Percentiles rank a stretch among this genome's conserved stretches.
Evolutionary conservation across 1,140 invertebrate genomes (phyloP).

Genomic region (Aporrectodea caliginosa): DNA sequence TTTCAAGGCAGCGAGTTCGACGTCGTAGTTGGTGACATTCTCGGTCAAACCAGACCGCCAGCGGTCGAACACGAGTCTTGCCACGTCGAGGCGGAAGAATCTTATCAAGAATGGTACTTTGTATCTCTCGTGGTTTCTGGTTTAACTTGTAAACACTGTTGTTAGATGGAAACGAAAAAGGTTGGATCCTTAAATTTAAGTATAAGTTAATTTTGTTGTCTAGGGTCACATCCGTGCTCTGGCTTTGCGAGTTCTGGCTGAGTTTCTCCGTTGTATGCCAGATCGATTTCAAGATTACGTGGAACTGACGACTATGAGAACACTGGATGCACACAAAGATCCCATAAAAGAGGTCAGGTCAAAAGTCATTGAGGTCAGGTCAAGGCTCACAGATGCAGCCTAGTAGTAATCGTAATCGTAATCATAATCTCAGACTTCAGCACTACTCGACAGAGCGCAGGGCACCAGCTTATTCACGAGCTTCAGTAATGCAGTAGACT

Average conservation of each 20-base stretch:
- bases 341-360: slow-evolving; percentile 68
- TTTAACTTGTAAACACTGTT: no score
- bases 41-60: no score
- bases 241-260: slow-evolving; percentile 72
- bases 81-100: no score
- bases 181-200: no score
- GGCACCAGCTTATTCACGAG: no score
- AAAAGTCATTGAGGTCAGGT: slow-evolving; percentile 10
- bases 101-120: no score
- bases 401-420: neutral
- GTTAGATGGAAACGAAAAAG: no score
- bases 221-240: slow-evolving; percentile 60
- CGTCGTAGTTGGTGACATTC: no score
- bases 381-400: neutral
- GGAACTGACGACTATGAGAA: slow-evolving; percentile 80
- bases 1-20: no score
- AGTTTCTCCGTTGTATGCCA: slow-evolving; percentile 74
- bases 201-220: slow-evolving; percentile 34
- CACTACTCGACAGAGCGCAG: slow-evolving; percentile 15
- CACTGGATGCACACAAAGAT: slow-evolving; percentile 77
- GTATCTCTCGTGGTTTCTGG: no score
- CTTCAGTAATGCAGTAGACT: no score
- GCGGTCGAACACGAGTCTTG: no score
- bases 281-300: slow-evolving; percentile 76
- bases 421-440: neutral